Conservation (phyloP, 1,140 invertebrate genomes). For the Formica selysi region DNA sequence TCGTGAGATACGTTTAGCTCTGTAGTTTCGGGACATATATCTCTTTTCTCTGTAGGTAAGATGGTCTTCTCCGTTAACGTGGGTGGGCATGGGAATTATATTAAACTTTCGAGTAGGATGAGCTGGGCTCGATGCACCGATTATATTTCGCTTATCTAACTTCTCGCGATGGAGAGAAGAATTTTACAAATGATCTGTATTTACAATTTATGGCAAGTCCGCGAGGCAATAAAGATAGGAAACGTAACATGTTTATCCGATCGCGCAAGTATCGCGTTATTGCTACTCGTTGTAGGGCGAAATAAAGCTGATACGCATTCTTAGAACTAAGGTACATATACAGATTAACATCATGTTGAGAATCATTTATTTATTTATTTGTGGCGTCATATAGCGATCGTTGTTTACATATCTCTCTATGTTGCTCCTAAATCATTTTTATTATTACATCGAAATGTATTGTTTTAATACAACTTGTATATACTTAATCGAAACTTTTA, state of each 20-base stretch:
- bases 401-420: no score
- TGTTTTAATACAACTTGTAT: not conserved
- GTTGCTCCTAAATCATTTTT: no score
- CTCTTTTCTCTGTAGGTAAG: not conserved
- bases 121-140: not conserved
- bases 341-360: slow-evolving; percentile 1
- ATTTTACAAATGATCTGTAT: slow-evolving; percentile 21
- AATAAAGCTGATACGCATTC: slow-evolving; percentile 16
- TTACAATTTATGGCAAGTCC: not conserved
- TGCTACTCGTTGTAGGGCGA: not conserved
- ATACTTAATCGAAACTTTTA: not conserved
- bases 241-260: not conserved
- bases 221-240: not conserved
- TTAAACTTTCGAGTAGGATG: not conserved
- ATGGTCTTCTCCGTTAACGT: slow-evolving; percentile 18
- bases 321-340: not conserved
- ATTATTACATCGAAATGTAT: not conserved
- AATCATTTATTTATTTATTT: slow-evolving; percentile 56
- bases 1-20: slow-evolving; percentile 53
- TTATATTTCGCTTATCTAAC: slow-evolving; percentile 46
- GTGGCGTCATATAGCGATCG: not conserved
- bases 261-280: slow-evolving; percentile 2
- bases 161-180: not conserved
- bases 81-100: slow-evolving; percentile 34
- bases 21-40: slow-evolving; percentile 26